Percentiles rank a stretch among this genome's conserved stretches.
phyloP scores from a whole-genome alignment of 2,888 invertebrate species.

The Perithous albicinctus region DNA sequence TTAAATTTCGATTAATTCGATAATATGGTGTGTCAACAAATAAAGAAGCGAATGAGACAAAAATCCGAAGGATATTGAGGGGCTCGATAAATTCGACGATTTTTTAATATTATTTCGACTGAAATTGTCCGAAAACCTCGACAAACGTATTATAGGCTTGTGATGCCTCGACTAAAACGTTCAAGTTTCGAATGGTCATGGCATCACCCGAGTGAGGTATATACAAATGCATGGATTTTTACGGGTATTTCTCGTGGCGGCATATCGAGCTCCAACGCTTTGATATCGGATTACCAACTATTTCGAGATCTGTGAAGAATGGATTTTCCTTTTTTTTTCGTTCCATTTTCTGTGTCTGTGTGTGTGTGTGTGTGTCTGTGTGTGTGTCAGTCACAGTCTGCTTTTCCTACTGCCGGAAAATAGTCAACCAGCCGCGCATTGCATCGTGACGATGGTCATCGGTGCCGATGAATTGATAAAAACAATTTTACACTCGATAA shows the following conservation, averaged over 20 bases:
- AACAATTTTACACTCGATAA: constrained; percentile 71
- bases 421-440: constrained; percentile 46
- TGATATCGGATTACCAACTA: constrained; percentile 65
- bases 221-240: constrained; percentile 56
- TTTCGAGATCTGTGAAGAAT: constrained; percentile 54
- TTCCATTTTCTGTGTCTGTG: background rate
- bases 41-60: background rate
- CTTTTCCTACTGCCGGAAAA: constrained; percentile 59
- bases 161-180: constrained; percentile 54
- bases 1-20: background rate
- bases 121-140: background rate
- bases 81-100: background rate
- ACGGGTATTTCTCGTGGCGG: constrained; percentile 49
- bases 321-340: constrained; percentile 43
- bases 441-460: constrained; percentile 59
- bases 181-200: constrained; percentile 59
- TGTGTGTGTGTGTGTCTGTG: too few relatives aligned
- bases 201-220: constrained; percentile 37
- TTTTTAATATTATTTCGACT: background rate
- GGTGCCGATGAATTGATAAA: constrained; percentile 70
- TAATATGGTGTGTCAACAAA: background rate
- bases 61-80: background rate
- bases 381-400: constrained; percentile 40
- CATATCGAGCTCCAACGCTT: constrained; percentile 62
- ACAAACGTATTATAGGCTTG: background rate